Evolutionary conservation across 2,113 vertebrate species (phyloP), one percentile per base, ranked within the genome.

Genomic region (Sprattus sprattus): DNA sequence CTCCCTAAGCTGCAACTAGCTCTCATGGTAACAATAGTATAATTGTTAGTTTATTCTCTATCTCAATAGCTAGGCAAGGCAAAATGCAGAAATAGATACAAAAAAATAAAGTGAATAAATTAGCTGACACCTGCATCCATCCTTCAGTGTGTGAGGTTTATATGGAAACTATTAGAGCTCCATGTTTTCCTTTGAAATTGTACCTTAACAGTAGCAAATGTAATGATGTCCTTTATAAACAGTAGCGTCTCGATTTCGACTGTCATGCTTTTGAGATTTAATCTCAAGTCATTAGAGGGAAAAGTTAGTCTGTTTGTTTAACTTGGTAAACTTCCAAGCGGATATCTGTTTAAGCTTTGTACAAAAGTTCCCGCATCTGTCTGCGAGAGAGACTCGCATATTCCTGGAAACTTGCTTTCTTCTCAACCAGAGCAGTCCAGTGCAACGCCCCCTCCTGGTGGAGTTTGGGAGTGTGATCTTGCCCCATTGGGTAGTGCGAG

Each of bases 21-120:
- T 92, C 91, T 94, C 92, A 91, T 93, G 91, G 92, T 86, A 92
- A 94, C 93, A 95, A 94, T 93, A 92, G 92, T 93, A 92, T 93
- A 94, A 94, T 95, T 94, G 94, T 93, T 90, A 87, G 89, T 91
- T 93, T 88, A 64, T 89, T 89, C 91, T 89, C 94, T 94, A 91
- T 94, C 93, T 91, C 93, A 32, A 83, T 85, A 88, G 88, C 86
- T 88, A 86, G 87, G 92, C 88, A 87, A 93, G 91, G 94, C 88
- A 90, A 93, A 92, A 90, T 88, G 87, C 89, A 89, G 91, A 92
- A 91, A 92, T 92, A 89, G 90, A 89, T 93, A 86, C 88, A 92
- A 86, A 88, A 91, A 92, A 89, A n/a, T n/a, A 57, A 67, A 89
- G 92, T 93, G 92, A 94, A 95, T 94, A 93, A 92, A 93, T 94